Conservation (phyloP, 2,888 invertebrate species). For the Melanchra persicariae region DNA sequence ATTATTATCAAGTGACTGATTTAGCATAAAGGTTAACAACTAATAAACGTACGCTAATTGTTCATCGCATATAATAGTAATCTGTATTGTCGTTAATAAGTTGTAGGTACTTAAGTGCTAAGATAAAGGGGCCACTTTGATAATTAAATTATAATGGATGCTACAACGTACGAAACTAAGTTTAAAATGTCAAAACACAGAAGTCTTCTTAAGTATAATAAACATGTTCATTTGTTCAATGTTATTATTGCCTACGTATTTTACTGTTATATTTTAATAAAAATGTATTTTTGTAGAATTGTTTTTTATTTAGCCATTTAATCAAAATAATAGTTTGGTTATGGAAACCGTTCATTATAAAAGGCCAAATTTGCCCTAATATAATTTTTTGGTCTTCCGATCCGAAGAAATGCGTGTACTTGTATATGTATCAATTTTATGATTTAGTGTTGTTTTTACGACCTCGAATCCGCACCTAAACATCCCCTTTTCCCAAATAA, state of each 20-base stretch:
- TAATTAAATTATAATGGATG: constrained; percentile 5
- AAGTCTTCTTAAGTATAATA: constrained; percentile 16
- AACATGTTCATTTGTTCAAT: constrained; percentile 28
- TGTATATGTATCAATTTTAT: background rate
- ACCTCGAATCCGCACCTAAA: background rate
- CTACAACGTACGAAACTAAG: constrained; percentile 1
- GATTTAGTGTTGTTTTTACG: background rate
- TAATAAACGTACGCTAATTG: constrained; percentile 7
- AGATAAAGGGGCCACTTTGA: constrained; percentile 20
- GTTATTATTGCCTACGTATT: constrained; percentile 25
- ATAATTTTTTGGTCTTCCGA: too few species aligned
- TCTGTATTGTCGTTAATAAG: constrained; percentile 13
- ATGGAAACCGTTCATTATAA: background rate
- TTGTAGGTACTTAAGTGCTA: constrained; percentile 3
- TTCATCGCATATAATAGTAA: constrained; percentile 6
- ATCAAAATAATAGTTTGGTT: too few species aligned
- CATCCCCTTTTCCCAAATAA: background rate
- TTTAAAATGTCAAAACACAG: constrained; percentile 13
- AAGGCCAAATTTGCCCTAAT: too few species aligned
- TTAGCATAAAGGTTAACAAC: constrained; percentile 34
- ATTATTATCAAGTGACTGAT: constrained; percentile 37
- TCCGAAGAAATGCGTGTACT: too few species aligned
- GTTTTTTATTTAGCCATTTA: constrained; percentile 25
- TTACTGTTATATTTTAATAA: constrained; percentile 53
- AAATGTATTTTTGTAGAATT: constrained; percentile 45